phyloP scores from a whole-genome alignment of 2,888 invertebrate species.

The Phortica magna region DNA sequence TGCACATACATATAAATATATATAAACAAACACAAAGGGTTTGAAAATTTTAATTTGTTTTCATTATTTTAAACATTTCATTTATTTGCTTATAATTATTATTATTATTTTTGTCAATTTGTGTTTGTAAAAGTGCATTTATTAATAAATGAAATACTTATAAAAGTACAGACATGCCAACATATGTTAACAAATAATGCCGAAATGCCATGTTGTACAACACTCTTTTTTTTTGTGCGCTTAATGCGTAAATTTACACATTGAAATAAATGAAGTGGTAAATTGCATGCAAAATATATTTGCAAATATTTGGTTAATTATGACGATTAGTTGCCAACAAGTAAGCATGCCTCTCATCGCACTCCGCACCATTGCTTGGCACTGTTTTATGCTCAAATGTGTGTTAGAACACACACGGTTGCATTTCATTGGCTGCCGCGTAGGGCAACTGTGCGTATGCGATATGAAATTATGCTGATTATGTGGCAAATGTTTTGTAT shows the following conservation, averaged over 20 bases:
- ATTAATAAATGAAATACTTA: constrained; percentile 10
- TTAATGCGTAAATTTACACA: not conserved
- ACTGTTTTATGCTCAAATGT: not conserved
- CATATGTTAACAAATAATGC: constrained; percentile 11
- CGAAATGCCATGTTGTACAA: not conserved
- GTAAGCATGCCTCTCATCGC: not conserved
- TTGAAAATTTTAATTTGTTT: not conserved
- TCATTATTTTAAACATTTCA: not conserved
- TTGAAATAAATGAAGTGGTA: not conserved
- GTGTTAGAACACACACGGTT: not conserved
- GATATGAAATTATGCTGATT: not conserved
- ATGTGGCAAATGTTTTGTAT: not conserved
- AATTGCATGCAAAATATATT: not conserved
- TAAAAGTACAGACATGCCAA: not conserved
- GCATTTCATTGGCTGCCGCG: not conserved
- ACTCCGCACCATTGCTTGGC: not conserved
- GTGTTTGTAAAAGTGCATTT: not conserved
- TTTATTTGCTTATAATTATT: constrained; percentile 9
- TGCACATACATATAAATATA: not conserved
- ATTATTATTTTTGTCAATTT: constrained; percentile 5
- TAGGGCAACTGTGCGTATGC: not conserved
- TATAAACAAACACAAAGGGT: not conserved
- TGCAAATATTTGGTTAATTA: constrained; percentile 3
- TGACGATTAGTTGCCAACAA: constrained; percentile 17
- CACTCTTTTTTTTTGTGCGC: not conserved